A percentile compares a stretch with the other conserved stretches of the same genome.
These are phyloP conservation scores for Mya arenaria DNA, from an alignment of 1,140 invertebrate genomes.

Conservation along the genomic window DNA sequence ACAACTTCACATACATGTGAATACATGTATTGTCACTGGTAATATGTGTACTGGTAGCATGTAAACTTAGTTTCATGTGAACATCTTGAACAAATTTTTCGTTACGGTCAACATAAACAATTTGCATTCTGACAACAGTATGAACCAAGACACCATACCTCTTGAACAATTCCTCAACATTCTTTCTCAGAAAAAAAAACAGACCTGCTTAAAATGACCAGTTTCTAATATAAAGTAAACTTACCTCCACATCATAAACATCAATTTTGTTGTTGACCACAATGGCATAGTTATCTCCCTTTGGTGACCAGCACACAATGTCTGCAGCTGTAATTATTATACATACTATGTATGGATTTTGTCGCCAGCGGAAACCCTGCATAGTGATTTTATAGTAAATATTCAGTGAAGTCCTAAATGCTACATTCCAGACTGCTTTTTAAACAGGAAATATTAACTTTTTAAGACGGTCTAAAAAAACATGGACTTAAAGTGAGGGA, in stretches of 20 bases:
- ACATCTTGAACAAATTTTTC: not conserved
- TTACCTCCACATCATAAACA: constrained; percentile 87
- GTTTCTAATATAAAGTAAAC: too few species aligned
- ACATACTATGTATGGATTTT: not conserved
- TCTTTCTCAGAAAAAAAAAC: not conserved
- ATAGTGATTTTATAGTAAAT: not conserved
- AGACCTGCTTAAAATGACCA: too few species aligned
- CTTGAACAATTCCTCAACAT: not conserved
- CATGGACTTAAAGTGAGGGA: not conserved
- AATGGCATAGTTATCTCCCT: constrained; percentile 88
- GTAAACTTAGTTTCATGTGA: not conserved
- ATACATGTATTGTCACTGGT: too few species aligned
- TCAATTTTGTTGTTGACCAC: constrained; percentile 87
- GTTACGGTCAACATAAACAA: not conserved
- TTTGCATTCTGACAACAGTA: not conserved
- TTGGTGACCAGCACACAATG: constrained; percentile 83
- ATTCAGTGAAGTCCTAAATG: not conserved
- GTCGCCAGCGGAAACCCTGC: not conserved
- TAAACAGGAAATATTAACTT: not conserved
- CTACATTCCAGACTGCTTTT: not conserved
- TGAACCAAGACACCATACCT: not conserved
- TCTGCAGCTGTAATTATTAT: constrained; percentile 70
- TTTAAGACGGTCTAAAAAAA: not conserved
- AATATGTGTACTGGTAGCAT: not conserved
- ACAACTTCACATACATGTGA: too few species aligned